phyloP scores from a whole-genome alignment of 2,113 vertebrate species.

The Nerophis lumbriciformis region DNA sequence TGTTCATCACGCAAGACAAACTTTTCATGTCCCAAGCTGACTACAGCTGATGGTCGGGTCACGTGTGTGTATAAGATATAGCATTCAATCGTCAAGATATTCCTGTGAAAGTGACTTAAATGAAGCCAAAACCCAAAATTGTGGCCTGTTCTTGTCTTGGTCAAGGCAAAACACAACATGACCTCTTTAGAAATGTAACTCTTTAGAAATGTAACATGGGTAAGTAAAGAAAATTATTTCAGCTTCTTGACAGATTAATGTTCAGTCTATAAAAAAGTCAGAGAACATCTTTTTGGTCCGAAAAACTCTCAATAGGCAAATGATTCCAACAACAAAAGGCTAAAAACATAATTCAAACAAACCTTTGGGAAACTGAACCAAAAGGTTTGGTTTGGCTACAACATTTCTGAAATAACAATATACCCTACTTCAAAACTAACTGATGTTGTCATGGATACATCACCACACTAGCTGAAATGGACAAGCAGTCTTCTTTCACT shows the following conservation, averaged over 20 bases:
- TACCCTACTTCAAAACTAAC: constrained; percentile 7
- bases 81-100: constrained; percentile 46
- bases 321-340: not conserved
- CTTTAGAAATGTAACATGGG: not conserved
- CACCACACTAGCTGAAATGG: not conserved
- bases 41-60: constrained; percentile 23
- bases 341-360: not conserved
- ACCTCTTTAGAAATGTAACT: not conserved
- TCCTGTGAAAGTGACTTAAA: constrained; percentile 51
- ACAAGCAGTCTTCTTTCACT: constrained; percentile 13
- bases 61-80: constrained; percentile 48
- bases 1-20: constrained; percentile 12
- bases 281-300: not conserved
- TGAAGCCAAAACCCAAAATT: constrained; percentile 32
- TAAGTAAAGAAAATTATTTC: not conserved
- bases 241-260: not conserved
- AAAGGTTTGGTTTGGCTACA: too few species aligned
- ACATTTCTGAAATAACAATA: too few species aligned
- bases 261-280: not conserved
- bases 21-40: constrained; percentile 17
- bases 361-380: not conserved
- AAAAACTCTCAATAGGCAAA: not conserved
- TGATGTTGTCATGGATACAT: not conserved
- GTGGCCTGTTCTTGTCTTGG: constrained; percentile 21
- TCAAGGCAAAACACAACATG: constrained; percentile 11